Evolutionary conservation across 2,113 vertebrate species (phyloP).

Genomic region (Oncorhynchus tshawytscha): DNA sequence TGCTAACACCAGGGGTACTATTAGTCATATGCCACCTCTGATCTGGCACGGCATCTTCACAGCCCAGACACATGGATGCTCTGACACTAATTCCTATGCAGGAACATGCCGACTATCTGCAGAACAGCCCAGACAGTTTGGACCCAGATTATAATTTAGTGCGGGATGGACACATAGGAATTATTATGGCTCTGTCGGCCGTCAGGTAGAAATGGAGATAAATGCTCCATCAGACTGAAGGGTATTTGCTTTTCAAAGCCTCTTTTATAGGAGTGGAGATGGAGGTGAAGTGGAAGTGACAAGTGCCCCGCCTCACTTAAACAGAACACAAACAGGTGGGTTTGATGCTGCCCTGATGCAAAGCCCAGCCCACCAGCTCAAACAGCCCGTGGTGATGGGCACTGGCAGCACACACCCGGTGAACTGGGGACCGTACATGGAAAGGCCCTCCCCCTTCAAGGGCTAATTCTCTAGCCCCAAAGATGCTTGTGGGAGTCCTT

Average conservation of each 20-base stretch:
- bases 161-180: slow-evolving; percentile 34
- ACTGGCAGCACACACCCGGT: slow-evolving; percentile 35
- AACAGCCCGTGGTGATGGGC: slow-evolving; percentile 17
- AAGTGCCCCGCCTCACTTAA: slow-evolving; percentile 29
- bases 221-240: slow-evolving; percentile 38
- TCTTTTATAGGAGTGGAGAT: slow-evolving; percentile 14
- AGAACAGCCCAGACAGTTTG: not conserved
- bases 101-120: not conserved
- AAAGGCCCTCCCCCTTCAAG: slow-evolving; percentile 21
- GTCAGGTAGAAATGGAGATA: slow-evolving; percentile 46
- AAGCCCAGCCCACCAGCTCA: slow-evolving; percentile 23
- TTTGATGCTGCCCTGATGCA: slow-evolving; percentile 44
- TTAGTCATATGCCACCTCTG: slow-evolving; percentile 1
- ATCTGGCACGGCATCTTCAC: slow-evolving; percentile 34
- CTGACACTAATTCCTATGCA: slow-evolving; percentile 27
- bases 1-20: not conserved
- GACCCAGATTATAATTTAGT: slow-evolving; percentile 34
- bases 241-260: slow-evolving; percentile 46
- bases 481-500: slow-evolving; percentile 10
- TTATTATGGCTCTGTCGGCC: slow-evolving; percentile 34
- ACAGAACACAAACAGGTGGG: slow-evolving; percentile 35
- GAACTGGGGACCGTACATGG: slow-evolving; percentile 15
- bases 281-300: slow-evolving; percentile 45
- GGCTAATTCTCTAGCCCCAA: not conserved
- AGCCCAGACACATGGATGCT: slow-evolving; percentile 1